phyloP scores from a whole-genome alignment of 1,140 invertebrate genomes.

The Formica exsecta region DNA sequence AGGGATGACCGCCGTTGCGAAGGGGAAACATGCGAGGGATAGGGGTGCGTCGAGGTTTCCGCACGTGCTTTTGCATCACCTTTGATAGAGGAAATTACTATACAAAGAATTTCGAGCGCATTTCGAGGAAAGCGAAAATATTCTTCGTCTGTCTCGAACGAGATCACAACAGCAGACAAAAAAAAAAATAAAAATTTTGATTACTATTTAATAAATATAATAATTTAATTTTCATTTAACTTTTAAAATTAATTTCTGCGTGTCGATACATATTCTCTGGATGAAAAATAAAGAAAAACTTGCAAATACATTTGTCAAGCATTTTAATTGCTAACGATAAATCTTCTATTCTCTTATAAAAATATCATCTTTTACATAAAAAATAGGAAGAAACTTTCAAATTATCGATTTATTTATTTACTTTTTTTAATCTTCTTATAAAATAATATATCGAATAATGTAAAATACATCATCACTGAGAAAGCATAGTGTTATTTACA shows the following conservation, averaged over 20 bases:
- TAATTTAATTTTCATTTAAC: not conserved
- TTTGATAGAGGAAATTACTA: not conserved
- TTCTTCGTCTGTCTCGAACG: not conserved
- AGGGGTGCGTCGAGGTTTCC: constrained; percentile 3
- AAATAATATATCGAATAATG: too few relatives aligned
- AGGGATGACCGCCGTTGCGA: constrained; percentile 40
- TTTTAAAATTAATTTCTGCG: constrained; percentile 8
- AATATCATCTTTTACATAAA: not conserved
- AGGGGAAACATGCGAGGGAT: not conserved
- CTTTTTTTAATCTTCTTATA: not conserved
- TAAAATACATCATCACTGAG: not conserved
- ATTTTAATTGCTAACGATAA: not conserved
- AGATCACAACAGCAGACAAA: not conserved
- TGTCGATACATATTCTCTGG: not conserved
- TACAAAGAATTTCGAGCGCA: not conserved
- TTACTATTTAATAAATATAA: not conserved
- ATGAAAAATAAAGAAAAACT: not conserved
- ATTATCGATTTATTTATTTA: not conserved
- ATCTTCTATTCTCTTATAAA: not conserved
- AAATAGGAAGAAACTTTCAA: not conserved
- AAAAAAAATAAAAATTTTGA: not conserved
- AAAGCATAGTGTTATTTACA: not conserved
- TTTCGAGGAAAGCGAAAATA: not conserved
- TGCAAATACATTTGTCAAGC: not conserved
- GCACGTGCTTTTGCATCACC: constrained; percentile 43